Evolutionary conservation across 1,140 invertebrate genomes (phyloP), one percentile per base, ranked within the genome.

Genomic region (Hylyphantes graminicola): DNA sequence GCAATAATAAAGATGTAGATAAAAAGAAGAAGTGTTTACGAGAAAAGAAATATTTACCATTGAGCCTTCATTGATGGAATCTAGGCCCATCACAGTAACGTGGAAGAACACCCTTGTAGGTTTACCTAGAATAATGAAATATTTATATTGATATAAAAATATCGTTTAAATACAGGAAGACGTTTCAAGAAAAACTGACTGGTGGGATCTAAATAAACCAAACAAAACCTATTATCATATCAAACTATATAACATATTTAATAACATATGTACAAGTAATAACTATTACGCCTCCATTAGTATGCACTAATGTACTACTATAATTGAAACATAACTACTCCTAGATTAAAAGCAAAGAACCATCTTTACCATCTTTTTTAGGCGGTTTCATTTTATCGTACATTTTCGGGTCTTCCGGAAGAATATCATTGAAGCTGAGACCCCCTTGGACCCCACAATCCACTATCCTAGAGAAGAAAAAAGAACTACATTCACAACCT

Each of bases 311-410:
- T n/a, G n/a, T n/a, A n/a, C n/a, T n/a, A n/a, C n/a, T n/a, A n/a
- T n/a, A n/a, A n/a, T n/a, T n/a, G n/a, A n/a, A n/a, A n/a, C n/a
- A n/a, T 35, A 35, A 35, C 35, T 35, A 35, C 35, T 35, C 35
- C 35, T 35, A 5, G 35, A 35, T 57, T 7, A 21, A 61, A 13
- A 54, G n/a, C 55, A 59, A 19, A 3, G 53, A 9, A 19, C 57
- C 7, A 1, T 48, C 80, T 17, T 86, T 83, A 89, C 95, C 94
- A 88, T 95, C 94, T 88, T 96, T 96, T 78, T 89, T 89, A 2
- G 95, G 95, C 2, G 95, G 95, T 74, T 94, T 89, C 94, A 96
- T 96, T 91, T 96, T 96, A 88, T 96, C 95, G 88, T 96, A 96
- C 63, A 94, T 91, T 67, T 94, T 94, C 4, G 94, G 94, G 89